Conservation (phyloP, 2,113 vertebrate species). For the Charina bottae region DNA sequence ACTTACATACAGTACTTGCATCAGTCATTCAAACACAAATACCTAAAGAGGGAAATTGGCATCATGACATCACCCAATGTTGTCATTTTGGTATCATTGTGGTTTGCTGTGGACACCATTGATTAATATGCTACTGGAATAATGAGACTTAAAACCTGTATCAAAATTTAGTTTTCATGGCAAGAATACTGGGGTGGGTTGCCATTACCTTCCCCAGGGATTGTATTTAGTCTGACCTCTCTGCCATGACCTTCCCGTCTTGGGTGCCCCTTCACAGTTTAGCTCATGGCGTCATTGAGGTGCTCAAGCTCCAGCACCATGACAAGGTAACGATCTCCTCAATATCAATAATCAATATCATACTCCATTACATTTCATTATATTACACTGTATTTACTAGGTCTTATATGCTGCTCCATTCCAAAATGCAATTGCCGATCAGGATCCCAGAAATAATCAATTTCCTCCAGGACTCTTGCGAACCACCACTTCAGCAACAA, state of each 20-base stretch:
- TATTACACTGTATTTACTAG: not conserved
- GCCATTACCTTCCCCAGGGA: no score
- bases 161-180: no score
- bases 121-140: not conserved
- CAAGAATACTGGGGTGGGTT: no score
- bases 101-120: not conserved
- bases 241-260: no score
- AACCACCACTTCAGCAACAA: no score
- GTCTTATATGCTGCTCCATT: not conserved
- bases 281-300: no score
- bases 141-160: constrained; percentile 20
- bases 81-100: not conserved
- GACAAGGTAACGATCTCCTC: no score
- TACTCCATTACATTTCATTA: not conserved
- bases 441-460: not conserved
- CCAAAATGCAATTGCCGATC: not conserved
- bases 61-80: not conserved
- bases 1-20: not conserved
- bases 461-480: no score
- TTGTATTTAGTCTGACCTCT: no score
- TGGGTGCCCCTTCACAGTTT: no score
- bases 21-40: not conserved
- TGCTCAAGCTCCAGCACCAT: no score
- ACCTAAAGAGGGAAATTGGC: not conserved
- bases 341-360: not conserved